Conservation (phyloP, 2,797 vertebrate species). For the Peromyscus attwateri region DNA sequence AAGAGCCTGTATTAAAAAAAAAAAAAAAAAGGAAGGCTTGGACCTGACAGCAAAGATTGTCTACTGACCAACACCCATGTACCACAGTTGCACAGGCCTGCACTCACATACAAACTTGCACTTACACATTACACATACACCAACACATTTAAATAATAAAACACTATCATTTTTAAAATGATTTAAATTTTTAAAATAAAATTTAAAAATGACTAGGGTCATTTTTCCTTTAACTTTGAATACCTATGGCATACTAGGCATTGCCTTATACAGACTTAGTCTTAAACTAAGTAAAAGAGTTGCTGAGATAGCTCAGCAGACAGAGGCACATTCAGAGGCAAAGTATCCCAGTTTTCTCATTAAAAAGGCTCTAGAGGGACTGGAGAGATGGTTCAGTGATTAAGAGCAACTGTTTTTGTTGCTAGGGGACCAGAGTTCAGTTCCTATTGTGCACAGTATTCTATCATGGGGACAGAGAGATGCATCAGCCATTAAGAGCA, state of each 20-base stretch:
- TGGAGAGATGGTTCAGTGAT: background rate
- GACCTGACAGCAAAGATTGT: background rate
- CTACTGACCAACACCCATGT: background rate
- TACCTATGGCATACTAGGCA: background rate
- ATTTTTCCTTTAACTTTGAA: background rate
- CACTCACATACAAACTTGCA: background rate
- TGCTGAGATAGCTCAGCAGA: background rate
- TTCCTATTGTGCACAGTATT: background rate
- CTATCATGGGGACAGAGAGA: background rate
- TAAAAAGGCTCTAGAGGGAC: background rate
- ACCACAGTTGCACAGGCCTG: background rate
- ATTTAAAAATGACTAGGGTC: background rate
- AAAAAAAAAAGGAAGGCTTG: background rate
- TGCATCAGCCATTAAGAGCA: background rate
- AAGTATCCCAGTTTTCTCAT: background rate
- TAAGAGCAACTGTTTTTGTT: background rate
- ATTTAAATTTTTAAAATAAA: too few relatives aligned
- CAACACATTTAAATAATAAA: background rate
- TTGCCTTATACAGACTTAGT: background rate
- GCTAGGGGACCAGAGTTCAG: background rate
- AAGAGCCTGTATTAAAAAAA: background rate
- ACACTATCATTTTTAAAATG: background rate
- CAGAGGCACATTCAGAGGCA: background rate
- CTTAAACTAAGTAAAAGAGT: background rate
- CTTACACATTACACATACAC: background rate